Evolutionary conservation across 2,797 vertebrate genomes (phyloP), one percentile per base, ranked within the genome.

Genomic region (Onychomys leucogaster): DNA sequence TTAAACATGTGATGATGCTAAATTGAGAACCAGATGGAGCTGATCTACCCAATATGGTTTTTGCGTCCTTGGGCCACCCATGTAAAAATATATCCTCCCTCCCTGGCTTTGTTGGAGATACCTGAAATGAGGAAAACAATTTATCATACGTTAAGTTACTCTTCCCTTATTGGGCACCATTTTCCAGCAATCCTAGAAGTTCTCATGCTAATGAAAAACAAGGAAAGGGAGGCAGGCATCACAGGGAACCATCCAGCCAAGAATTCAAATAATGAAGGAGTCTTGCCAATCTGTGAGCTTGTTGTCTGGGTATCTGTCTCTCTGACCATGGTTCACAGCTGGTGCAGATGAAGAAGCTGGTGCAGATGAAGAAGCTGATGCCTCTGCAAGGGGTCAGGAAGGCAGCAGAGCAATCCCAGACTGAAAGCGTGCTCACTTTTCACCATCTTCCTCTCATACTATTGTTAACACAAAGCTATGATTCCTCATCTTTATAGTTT

Each of bases 11-110:
- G 55, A 10, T 77, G 27, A 86, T 63, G 77, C 91, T 89, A 92
- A 95, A 34, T 13, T 92, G 63, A 82, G 80, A 98, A 52, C 19
- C n/a, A 82, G 32, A 81, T 69, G 41, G 59, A 84, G 59, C 34
- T n/a, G n/a, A n/a, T n/a, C n/a, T 80, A 27, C 71, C 89, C 87
- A 61, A 32, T 88, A 69, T 43, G 57, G 17, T n/a, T 94, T n/a
- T 96, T 27, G 37, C 5, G 25, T 82, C 19, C 57, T 91, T 61
- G 41, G 32, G n/a, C 80, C 32, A 84, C 34, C 34, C 37, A 21
- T 46, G 37, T 25, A 78, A 87, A 89, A 95, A 71, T 25, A 32
- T 43, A 76, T n/a, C 49, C 71, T 85, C 52, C 94, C 82, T 78
- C 52, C 93, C 78, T 75, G 90, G 16, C 84, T 37, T 92, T 52